A percentile compares a stretch with the other conserved stretches of the same genome.
phyloP scores from a whole-genome alignment of 2,888 invertebrate genomes.

The Heteromurus nitidus region DNA sequence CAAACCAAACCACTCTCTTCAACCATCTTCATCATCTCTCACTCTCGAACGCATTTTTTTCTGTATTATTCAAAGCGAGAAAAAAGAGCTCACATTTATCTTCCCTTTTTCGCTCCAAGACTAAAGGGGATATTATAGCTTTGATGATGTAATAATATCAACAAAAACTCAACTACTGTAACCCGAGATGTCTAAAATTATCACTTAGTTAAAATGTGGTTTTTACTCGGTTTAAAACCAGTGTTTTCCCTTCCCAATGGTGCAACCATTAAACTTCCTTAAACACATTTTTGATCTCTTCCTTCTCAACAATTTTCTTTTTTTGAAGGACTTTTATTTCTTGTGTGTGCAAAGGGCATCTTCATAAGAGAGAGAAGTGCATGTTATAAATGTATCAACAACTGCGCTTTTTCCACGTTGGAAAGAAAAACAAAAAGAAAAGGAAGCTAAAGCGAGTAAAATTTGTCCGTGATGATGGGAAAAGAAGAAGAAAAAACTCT shows the following conservation, averaged over 20 bases:
- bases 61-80: too few relatives aligned
- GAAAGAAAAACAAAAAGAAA: slow-evolving; percentile 15
- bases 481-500: slow-evolving; percentile 1
- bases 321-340: too few relatives aligned
- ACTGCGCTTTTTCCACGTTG: slow-evolving; percentile 1
- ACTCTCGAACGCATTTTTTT: too few relatives aligned
- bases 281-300: too few relatives aligned
- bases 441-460: slow-evolving; percentile 21
- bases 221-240: background rate
- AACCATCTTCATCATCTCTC: background rate
- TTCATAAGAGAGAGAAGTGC: too few relatives aligned
- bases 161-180: slow-evolving; percentile 23
- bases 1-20: background rate
- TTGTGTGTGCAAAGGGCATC: too few relatives aligned
- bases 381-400: slow-evolving; percentile 45
- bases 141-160: slow-evolving; percentile 32
- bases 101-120: background rate
- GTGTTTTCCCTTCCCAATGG: too few relatives aligned
- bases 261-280: background rate
- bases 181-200: slow-evolving; percentile 14
- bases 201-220: slow-evolving; percentile 38
- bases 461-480: slow-evolving; percentile 14
- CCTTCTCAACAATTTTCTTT: too few relatives aligned
- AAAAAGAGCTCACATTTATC: too few relatives aligned
- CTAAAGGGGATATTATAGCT: slow-evolving; percentile 28